Percentiles rank a stretch among this genome's conserved stretches.
phyloP scores from a whole-genome alignment of 2,113 vertebrate genomes.

The Cygnus atratus region DNA sequence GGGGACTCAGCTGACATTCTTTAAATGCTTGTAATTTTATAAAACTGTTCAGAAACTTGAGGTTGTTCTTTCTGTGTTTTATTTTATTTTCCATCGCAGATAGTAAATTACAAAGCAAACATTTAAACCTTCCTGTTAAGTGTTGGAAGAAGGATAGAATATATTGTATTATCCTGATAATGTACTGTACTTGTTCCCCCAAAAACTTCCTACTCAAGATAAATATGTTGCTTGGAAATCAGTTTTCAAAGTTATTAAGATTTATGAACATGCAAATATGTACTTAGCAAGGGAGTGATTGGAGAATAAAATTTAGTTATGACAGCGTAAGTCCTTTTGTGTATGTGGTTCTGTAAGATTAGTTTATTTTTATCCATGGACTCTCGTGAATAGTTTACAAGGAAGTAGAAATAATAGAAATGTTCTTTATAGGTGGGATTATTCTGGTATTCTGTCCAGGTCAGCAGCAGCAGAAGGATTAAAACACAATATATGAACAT shows the following conservation, averaged over 20 bases:
- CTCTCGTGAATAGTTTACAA: not conserved
- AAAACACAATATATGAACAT: not conserved
- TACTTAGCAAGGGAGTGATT: not conserved
- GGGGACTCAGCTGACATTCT: not conserved
- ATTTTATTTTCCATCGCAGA: not conserved
- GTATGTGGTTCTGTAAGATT: not conserved
- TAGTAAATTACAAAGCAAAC: not conserved
- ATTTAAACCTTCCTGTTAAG: not conserved
- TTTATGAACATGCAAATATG: rapidly evolving
- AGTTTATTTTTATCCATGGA: not conserved
- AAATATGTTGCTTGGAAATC: not conserved
- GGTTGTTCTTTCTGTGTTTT: not conserved
- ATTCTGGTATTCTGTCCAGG: not conserved
- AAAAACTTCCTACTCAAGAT: not conserved
- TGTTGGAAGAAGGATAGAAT: not conserved
- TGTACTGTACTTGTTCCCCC: not conserved
- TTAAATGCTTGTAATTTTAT: not conserved
- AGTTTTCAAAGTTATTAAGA: not conserved
- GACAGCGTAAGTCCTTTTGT: not conserved
- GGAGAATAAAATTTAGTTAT: not conserved
- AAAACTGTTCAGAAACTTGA: not conserved
- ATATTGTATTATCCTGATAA: not conserved
- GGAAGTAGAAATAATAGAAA: not conserved
- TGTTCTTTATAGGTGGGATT: not conserved
- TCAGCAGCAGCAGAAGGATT: not conserved